Conservation (phyloP, 2,113 vertebrate genomes). For the Protobothrops flavoviridis region DNA sequence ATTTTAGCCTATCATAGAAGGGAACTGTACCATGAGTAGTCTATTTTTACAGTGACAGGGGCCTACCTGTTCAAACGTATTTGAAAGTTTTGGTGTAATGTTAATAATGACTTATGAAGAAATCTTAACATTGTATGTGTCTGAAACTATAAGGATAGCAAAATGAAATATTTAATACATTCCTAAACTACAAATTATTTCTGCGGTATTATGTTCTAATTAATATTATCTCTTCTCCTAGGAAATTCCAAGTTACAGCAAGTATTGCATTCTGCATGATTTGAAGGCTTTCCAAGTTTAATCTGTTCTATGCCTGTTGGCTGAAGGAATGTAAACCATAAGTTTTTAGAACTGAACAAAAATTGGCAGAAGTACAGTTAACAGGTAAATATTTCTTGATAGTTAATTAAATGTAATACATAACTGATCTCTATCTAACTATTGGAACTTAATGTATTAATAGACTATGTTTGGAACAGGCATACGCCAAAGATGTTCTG, state of each 20-base stretch:
- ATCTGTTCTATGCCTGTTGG: constrained; percentile 54
- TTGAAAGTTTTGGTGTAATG: background rate
- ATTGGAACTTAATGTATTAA: background rate
- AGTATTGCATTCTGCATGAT: constrained; percentile 63
- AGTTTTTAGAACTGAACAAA: constrained; percentile 47
- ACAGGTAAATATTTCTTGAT: constrained; percentile 52
- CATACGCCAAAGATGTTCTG: background rate
- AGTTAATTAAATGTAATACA: background rate
- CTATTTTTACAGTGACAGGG: background rate
- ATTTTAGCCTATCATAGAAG: background rate
- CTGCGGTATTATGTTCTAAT: constrained; percentile 43
- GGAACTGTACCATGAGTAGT: background rate
- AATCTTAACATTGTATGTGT: background rate
- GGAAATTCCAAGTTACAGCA: constrained; percentile 62
- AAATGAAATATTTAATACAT: background rate
- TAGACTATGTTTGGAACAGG: background rate
- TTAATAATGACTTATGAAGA: background rate
- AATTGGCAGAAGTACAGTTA: constrained; percentile 50
- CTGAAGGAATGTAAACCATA: constrained; percentile 66
- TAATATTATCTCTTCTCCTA: constrained; percentile 51
- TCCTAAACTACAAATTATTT: background rate
- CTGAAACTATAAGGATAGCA: background rate
- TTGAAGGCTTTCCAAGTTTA: constrained; percentile 60
- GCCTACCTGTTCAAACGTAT: background rate
- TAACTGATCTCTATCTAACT: background rate